Evolutionary conservation across 1,140 invertebrate species (phyloP), one percentile per base, ranked within the genome.

Genomic region (Pygmarrhopalites habei): DNA sequence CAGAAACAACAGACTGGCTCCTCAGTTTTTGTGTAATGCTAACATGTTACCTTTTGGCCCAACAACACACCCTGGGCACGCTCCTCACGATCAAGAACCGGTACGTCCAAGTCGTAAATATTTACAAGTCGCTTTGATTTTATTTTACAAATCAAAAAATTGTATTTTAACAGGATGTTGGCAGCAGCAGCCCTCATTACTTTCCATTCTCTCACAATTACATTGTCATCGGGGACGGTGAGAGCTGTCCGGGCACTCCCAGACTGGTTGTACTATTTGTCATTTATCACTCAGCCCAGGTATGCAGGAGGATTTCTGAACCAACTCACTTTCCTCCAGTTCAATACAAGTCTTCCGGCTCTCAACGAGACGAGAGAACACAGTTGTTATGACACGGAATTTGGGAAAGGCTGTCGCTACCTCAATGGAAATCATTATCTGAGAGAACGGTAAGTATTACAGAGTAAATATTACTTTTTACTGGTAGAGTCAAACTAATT

Each of bases 51-150:
- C 79, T 90, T 0, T 85, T 90, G 60, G 83, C 87, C 0, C 90
- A 95, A 72, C 90, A 94, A 72, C 82, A 91, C 64, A 85, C 88
- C 0, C 83, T 93, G 29, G 84, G 87, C 0, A 79, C 91, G 29
- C 79, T 93, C 68, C 85, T 92, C 82, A 79, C 91, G 7, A 80
- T 93, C 0, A 89, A 87, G 71, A 84, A 84, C 67, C n/a, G n/a
- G n/a, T n/a, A n/a, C n/a, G n/a, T n/a, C n/a, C n/a, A n/a, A n/a
- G n/a, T n/a, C n/a, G n/a, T n/a, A n/a, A n/a, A n/a, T n/a, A n/a
- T n/a, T n/a, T n/a, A n/a, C n/a, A n/a, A n/a, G n/a, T n/a, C n/a
- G n/a, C n/a, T n/a, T n/a, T n/a, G n/a, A n/a, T n/a, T n/a, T n/a
- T n/a, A n/a, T n/a, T n/a, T n/a, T n/a, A n/a, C n/a, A n/a, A n/a